Evolutionary conservation across 2,888 invertebrate genomes (phyloP).

Genomic region (Cryptocheilus praepositus): DNA sequence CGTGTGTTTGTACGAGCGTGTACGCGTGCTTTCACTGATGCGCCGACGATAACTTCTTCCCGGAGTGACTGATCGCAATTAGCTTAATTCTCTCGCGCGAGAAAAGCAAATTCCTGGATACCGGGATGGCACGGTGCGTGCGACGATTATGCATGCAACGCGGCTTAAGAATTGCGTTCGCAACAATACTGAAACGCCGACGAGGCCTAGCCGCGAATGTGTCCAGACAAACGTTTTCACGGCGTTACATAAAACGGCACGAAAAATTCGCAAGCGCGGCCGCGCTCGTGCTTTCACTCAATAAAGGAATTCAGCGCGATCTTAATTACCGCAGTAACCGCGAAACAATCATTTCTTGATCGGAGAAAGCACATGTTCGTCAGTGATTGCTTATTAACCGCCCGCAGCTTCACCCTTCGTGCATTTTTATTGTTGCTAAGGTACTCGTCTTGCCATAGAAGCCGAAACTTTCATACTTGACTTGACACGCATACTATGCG

Average conservation of each 20-base stretch:
- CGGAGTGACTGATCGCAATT: constrained; percentile 13
- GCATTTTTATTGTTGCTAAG: too few species aligned
- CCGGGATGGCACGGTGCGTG: not conserved
- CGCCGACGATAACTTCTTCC: constrained; percentile 25
- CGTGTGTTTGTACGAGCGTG: too few species aligned
- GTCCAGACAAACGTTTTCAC: not conserved
- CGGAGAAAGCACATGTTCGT: not conserved
- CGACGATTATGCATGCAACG: not conserved
- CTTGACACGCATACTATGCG: not conserved
- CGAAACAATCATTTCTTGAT: too few species aligned
- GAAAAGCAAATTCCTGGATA: not conserved
- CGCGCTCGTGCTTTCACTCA: constrained; percentile 30
- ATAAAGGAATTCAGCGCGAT: constrained; percentile 25
- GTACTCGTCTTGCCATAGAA: too few species aligned
- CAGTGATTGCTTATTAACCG: constrained; percentile 4
- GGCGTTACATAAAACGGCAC: constrained; percentile 25
- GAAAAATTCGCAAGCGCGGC: constrained; percentile 27
- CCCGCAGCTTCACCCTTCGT: not conserved
- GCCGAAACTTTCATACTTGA: not conserved
- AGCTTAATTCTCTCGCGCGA: not conserved
- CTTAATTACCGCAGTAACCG: constrained; percentile 35
- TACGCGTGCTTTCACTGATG: constrained; percentile 37
- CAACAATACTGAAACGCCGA: too few species aligned
- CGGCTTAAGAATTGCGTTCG: too few species aligned
- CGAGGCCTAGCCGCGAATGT: constrained; percentile 9